phyloP scores from a whole-genome alignment of 2,797 vertebrate species.

The Gambusia yucatana region DNA sequence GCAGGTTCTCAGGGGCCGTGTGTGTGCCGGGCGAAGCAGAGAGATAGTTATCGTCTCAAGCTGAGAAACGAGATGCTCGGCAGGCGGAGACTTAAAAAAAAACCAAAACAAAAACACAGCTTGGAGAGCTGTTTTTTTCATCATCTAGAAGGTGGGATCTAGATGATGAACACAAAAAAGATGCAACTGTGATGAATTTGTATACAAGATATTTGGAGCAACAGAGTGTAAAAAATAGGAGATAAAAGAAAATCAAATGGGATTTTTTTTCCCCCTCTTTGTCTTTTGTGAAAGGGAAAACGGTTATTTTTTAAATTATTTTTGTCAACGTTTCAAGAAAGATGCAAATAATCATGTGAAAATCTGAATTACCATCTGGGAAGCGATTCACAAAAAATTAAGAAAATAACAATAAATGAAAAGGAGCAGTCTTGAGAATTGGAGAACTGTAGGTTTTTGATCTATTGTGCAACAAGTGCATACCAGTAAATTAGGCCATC shows the following conservation, averaged over 20 bases:
- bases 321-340: background rate
- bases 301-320: background rate
- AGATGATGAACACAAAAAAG: slow-evolving; percentile 58
- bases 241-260: background rate
- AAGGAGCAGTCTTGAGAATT: background rate
- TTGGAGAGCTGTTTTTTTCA: slow-evolving; percentile 29
- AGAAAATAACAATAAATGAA: no score
- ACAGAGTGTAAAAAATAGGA: slow-evolving; percentile 21
- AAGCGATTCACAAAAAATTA: background rate
- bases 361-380: background rate
- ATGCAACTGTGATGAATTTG: slow-evolving; percentile 36
- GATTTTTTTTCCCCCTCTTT: background rate
- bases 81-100: slow-evolving; percentile 56
- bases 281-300: slow-evolving; percentile 10
- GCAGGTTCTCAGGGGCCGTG: slow-evolving; percentile 23
- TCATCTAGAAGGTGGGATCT: slow-evolving; percentile 30
- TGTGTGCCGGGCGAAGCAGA: slow-evolving; percentile 26
- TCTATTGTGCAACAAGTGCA: background rate
- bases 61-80: slow-evolving; percentile 64
- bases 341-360: background rate
- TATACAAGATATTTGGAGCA: slow-evolving; percentile 38
- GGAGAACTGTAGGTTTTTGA: background rate
- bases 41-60: slow-evolving; percentile 66
- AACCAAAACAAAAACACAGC: slow-evolving; percentile 54
- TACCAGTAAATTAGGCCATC: background rate